Conservation (phyloP, 2,113 vertebrate genomes). For the Myiagra hebetior region DNA sequence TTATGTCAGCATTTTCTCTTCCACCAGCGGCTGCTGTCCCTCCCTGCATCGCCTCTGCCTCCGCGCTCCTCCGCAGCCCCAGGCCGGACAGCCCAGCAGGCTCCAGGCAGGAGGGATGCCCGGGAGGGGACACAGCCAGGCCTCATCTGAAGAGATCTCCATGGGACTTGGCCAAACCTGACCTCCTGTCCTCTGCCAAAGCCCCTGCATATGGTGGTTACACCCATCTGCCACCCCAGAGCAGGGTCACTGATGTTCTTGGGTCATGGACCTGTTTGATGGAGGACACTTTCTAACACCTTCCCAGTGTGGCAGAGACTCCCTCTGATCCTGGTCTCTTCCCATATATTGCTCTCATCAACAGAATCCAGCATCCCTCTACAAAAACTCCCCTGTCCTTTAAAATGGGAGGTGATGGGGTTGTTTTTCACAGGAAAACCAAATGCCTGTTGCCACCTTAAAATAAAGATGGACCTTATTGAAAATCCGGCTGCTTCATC, state of each 20-base stretch:
- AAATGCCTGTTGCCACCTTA: neutral
- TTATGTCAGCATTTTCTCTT: slow-evolving; percentile 71
- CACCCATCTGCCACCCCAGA: neutral
- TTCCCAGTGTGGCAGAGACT: neutral
- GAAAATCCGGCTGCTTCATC: slow-evolving; percentile 14
- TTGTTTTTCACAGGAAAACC: neutral
- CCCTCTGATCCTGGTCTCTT: neutral
- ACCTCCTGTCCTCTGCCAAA: neutral
- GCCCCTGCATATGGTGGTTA: neutral
- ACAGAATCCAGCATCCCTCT: neutral
- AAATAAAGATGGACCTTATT: slow-evolving; percentile 35
- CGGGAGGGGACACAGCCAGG: neutral
- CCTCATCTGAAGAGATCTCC: neutral
- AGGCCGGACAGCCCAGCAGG: neutral
- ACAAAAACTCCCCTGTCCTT: neutral
- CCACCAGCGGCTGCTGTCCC: slow-evolving; percentile 11
- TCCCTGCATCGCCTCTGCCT: neutral
- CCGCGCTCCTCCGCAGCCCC: neutral
- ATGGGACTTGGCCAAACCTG: neutral
- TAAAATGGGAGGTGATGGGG: neutral
- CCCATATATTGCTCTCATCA: neutral
- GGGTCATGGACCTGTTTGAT: neutral
- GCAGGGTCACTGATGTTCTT: neutral
- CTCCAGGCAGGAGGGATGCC: neutral
- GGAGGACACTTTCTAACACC: neutral